These are phyloP conservation scores for Eugnorisma glareosa DNA, from an alignment of 2,888 invertebrate species.

Conservation along the genomic window DNA sequence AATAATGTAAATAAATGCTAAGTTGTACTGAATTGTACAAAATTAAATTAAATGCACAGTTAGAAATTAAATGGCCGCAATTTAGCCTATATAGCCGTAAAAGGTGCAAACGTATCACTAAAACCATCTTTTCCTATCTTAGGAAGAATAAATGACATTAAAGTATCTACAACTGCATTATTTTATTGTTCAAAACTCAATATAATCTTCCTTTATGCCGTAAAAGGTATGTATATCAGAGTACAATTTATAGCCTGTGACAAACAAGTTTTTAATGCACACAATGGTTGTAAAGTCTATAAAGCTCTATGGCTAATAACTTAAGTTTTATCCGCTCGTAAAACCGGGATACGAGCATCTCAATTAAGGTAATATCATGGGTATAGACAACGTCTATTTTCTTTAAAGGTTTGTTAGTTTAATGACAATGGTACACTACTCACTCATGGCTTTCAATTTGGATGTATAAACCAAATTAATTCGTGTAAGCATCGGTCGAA, in stretches of 20 bases:
- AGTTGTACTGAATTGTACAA: too few relatives aligned
- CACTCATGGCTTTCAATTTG: not conserved
- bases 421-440: not conserved
- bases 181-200: not conserved
- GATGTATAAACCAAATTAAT: not conserved
- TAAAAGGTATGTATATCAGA: constrained; percentile 33
- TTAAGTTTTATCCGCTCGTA: constrained; percentile 58
- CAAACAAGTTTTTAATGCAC: constrained; percentile 57
- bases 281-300: constrained; percentile 48
- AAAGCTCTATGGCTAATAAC: constrained; percentile 43
- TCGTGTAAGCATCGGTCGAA: not conserved
- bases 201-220: constrained; percentile 17
- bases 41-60: not conserved
- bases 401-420: not conserved
- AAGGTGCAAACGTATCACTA: not conserved
- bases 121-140: not conserved
- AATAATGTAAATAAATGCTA: too few relatives aligned
- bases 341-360: constrained; percentile 38
- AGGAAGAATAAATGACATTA: not conserved
- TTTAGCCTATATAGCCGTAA: not conserved
- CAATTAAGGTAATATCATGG: constrained; percentile 42
- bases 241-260: constrained; percentile 43
- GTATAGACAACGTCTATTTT: not conserved
- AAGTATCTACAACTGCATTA: not conserved
- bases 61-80: not conserved